Base-by-base conservation (phyloP, 2,888 invertebrate species). In the Morpho deidamia region DNA sequence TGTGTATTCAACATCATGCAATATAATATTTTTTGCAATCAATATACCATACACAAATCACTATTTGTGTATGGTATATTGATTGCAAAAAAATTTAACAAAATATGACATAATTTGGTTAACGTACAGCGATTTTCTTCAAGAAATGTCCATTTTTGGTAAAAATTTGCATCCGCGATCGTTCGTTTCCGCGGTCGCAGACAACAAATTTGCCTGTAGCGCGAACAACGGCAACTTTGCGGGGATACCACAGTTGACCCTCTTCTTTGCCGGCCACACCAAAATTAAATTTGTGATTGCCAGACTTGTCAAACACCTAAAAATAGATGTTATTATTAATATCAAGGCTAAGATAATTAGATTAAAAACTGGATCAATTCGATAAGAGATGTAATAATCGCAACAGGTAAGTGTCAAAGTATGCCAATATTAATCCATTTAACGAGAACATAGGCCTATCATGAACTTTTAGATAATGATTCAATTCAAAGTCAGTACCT, bases 101-200 rank as follows among this genome's bases (percentile, higher is more conserved):
- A 45, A 32, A 42, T 40, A 53, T n/a, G 32, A 33, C 7, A 8
- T 8, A 33, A 40, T 39, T 9, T 1, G 33, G 23, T 11, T 8
- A 35, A 71, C 86, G 58, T 73, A 89, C 92, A 58, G 97, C 97
- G 62, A 98, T 98, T 85, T 98, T 98, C 85, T 97, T 97, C 71
- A 98, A 91, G 81, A 98, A 99, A 74, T 97, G 97, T 33, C 98
- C 98, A 76, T 95, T 97, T 74, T 96, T 97, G 41, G 97, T 97
- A 77, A 99, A 99, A 67, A 99, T 97, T 84, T 99, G 99, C 97
- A 99, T 98, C 55, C 98, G 94, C 0, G 97, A 97, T 52, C 98
- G 93, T 78, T 99, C 98, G 72, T 97, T 98, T 45, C 98, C 98
- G 62, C 99, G 95, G 85, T 99, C 99, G 80, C 99, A 99, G 3